Evolutionary conservation across 2,113 vertebrate species (phyloP), one percentile per base, ranked within the genome.

Genomic region (Psilopsiagon aymara): DNA sequence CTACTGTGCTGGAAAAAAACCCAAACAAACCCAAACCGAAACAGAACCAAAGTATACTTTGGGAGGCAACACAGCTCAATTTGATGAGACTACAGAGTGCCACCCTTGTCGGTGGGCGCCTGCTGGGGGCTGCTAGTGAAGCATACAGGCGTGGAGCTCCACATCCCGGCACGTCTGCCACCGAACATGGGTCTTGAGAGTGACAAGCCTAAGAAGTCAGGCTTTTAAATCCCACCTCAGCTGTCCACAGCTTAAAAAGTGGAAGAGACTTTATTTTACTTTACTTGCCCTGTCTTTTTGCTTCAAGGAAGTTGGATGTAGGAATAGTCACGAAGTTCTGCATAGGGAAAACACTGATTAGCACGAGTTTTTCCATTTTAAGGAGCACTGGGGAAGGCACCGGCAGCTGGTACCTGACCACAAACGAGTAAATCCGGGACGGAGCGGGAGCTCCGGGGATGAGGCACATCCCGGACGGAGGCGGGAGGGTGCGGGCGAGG

Each of bases 71-170:
- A 2, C 6, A 33, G 28, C 7, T 66, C 46, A 51, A 33, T 12
- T 1, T 23, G 14, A 12, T 35, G 37, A 49, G 20, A 3, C 33
- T 1, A 1, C n/a, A 60, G 63, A 80, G 41, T 1, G 6, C 23
- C 2, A 14, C 7, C 7, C 10, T 29, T 28, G 33, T 9, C 5
- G 3, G 20, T 0, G 1, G 46, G 17, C 44, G 11, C 39, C 44
- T 44, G 17, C 57, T 43, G 17, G 5, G 23, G 20, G 11, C 39
- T 74, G 20, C 29, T 31, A 6, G 8, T 44, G 43, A 24, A 29
- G 49, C 10, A 14, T 1, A 1, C 1, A 0, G 11, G 6, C 1
- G 0, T 1, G 17, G 10, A 55, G 18, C 23, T 46, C 20, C 9
- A 3, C 13, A 6, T 19, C 6, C 13, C 9, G 2, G 27, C 9